phyloP scores from a whole-genome alignment of 1,140 invertebrate genomes.

The Lethocerus indicus region DNA sequence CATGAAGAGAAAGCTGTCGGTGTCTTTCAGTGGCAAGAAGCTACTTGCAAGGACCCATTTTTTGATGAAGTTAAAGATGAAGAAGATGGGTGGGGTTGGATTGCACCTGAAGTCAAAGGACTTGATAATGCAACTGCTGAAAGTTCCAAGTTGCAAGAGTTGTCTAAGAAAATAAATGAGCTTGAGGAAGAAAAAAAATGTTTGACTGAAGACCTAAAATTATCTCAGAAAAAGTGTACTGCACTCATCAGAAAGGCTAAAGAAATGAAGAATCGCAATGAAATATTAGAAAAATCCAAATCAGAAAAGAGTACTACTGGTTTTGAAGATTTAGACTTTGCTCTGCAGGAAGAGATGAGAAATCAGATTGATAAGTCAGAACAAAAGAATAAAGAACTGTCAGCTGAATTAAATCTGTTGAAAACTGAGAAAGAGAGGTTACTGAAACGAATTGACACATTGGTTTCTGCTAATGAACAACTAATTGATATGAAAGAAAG shows the following conservation, averaged over 20 bases:
- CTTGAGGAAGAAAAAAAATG: slow-evolving; percentile 28
- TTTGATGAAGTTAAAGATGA: slow-evolving; percentile 20
- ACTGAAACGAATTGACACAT: slow-evolving; percentile 49
- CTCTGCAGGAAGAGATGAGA: slow-evolving; percentile 58
- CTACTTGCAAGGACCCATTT: too few species aligned
- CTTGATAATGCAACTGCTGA: slow-evolving; percentile 21
- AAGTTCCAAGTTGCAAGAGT: slow-evolving; percentile 16
- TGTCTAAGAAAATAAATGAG: slow-evolving; percentile 30
- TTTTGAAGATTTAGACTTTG: slow-evolving; percentile 45
- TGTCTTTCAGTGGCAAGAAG: slow-evolving; percentile 18
- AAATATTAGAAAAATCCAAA: slow-evolving; percentile 40
- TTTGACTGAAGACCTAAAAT: slow-evolving; percentile 31
- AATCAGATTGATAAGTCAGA: slow-evolving; percentile 44
- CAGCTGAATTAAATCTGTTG: slow-evolving; percentile 35
- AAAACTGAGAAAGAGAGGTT: slow-evolving; percentile 44
- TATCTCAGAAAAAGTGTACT: slow-evolving; percentile 39
- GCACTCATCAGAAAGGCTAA: slow-evolving; percentile 60
- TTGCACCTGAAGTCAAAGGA: slow-evolving; percentile 29
- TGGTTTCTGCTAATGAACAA: slow-evolving; percentile 58
- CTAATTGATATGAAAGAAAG: slow-evolving; percentile 62
- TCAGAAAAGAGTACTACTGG: slow-evolving; percentile 28
- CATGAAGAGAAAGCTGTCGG: slow-evolving; percentile 5
- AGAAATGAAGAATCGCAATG: slow-evolving; percentile 47
- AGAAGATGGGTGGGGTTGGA: slow-evolving; percentile 38
- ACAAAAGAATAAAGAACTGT: slow-evolving; percentile 38